Evolutionary conservation across 2,888 invertebrate genomes (phyloP), one percentile per base, ranked within the genome.

Genomic region (Drosophila tripunctata): DNA sequence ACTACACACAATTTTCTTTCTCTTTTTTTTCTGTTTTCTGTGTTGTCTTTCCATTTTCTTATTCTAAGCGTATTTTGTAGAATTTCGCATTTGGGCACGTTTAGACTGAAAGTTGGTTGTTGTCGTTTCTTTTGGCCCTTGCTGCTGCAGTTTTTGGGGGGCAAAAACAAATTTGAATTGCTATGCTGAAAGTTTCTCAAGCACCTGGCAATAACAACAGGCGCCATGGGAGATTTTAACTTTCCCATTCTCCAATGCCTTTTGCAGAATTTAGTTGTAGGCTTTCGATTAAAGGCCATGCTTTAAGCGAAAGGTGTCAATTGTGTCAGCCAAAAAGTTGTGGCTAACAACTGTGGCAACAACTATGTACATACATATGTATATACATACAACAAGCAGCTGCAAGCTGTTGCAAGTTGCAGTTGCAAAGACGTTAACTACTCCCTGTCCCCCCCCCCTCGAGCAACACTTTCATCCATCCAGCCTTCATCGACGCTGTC

Each of bases 21-120:
- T 12, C 21, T 6, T 41, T 41, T 19, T n/a, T 17, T 47, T 43
- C 31, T 12, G 14, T 6, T 41, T 41, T 19, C 10, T 17, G 41
- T 43, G 2, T 27, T 21, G 17, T 27, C 33, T 57, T 35, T 50
- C 5, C 24, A 24, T 30, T 27, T 27, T 27, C 27, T 10, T 27
- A 22, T 73, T 24, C 47, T 64, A 38, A 70, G 64, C 67, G 60
- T 56, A 77, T 63, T 71, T 68, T 48, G 48, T 45, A 45, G 63
- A 87, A 80, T 78, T 60, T 75, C 62, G 69, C 67, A 71, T 77
- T 72, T 87, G 87, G 87, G 81, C 81, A 81, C 81, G 87, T 81
- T 84, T 87, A 81, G 87, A 61, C 71, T n/a, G n/a, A n/a, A n/a
- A n/a, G n/a, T n/a, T n/a, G n/a, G n/a, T 60, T 27, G 27, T 48